Percentiles rank a stretch among this genome's conserved stretches.
Conservation (phyloP, 37 sponge, comb jelly and placozoan genomes). For the Diacarnus erythraeanus region DNA sequence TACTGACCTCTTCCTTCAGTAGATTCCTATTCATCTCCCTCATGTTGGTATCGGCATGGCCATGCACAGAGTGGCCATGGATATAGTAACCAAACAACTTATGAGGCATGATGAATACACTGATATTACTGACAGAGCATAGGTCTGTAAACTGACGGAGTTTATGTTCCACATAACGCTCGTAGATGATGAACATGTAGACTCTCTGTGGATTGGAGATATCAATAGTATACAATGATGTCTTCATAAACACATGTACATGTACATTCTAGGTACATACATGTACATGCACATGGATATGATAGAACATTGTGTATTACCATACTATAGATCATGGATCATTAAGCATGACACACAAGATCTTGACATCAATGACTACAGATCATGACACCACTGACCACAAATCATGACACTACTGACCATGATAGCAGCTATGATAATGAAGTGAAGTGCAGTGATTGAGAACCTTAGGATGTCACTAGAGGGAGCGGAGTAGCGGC, state of each 20-base stretch:
- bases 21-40: conserved; percentile 74
- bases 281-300: no score
- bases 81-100: conserved; percentile 89
- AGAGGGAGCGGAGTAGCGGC: conserved; percentile 57
- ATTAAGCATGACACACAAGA: no score
- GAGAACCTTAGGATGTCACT: conserved; percentile 68
- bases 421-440: conserved; percentile 48
- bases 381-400: no score
- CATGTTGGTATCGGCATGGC: conserved; percentile 93
- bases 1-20: conserved; percentile 78
- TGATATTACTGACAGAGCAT: conserved; percentile 90
- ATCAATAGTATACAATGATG: no score
- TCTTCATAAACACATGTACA: no score
- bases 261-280: no score
- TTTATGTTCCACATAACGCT: conserved; percentile 89
- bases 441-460: conserved; percentile 51
- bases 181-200: conserved; percentile 68
- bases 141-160: conserved; percentile 86
- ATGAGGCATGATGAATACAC: conserved; percentile 77
- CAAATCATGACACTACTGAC: conserved; percentile 20
- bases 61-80: conserved; percentile 93
- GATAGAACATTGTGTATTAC: no score
- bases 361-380: no score
- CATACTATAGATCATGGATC: no score
- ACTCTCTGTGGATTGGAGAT: conserved; percentile 64